Evolutionary conservation across 2,113 vertebrate species (phyloP), one percentile per base, ranked within the genome.

Genomic region (Ailurus styani): DNA sequence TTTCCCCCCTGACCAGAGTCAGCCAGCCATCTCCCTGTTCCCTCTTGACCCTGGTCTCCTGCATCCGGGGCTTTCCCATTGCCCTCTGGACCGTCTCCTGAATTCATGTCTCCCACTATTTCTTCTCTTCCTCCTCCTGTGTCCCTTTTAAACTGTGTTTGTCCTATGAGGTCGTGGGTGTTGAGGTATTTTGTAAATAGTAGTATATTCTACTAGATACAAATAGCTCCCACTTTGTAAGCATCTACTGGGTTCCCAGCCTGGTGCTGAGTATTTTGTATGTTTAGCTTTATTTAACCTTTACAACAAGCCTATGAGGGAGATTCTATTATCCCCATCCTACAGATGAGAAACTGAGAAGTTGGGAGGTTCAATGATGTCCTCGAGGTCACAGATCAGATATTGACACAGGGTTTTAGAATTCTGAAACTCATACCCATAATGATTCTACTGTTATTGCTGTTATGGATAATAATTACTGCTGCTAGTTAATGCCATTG

Each of bases 281-380:
- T 20, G 18, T 62, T 89, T 95, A 37, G 21, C 40, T 88, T 95
- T 60, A 54, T 42, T 84, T 68, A 90, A 79, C 62, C 42, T 31
- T 94, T 79, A 75, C 40, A 87, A 68, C 42, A 83, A 93, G 17
- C 29, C 37, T 45, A 1, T 23, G 6, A 82, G 37, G 31, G 50
- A 87, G 23, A 66, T 10, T 77, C 87, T 93, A 3, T 66, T 77
- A 83, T 72, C 60, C 62, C 40, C n/a, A 84, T 29, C 10, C n/a
- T 50, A 72, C 64, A 91, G 29, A 87, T 25, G 60, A 96, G n/a
- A 86, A 85, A 79, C 23, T 70, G 47, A 75, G 70, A 88, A 54
- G 9, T 45, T 3, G 45, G 20, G 31, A 60, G 55, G 37, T 91
- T 68, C 52, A 88, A 29, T 83, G 75, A 50, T 54, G 54, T 91